These are phyloP conservation scores for Cynodonichthys magdalenae DNA, from an alignment of 2,797 vertebrate species.

Conservation along the genomic window DNA sequence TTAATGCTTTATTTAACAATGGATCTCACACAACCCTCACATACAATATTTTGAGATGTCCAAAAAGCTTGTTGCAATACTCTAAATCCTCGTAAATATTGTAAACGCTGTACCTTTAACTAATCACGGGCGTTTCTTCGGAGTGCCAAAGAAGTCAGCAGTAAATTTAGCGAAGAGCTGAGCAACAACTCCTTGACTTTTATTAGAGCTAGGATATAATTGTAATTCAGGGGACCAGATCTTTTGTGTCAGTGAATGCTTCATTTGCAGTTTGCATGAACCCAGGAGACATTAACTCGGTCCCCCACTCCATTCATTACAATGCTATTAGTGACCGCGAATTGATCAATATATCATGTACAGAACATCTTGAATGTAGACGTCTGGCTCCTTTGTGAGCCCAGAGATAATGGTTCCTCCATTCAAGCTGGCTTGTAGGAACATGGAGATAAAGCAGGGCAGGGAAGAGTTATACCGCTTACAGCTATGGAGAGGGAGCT, in stretches of 20 bases:
- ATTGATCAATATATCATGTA: slow-evolving; percentile 97
- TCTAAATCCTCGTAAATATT: slow-evolving; percentile 9
- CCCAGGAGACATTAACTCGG: slow-evolving; percentile 88
- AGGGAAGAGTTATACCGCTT: slow-evolving; percentile 87
- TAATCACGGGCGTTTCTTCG: slow-evolving; percentile 61
- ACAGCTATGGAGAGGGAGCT: slow-evolving; percentile 83
- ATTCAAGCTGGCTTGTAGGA: slow-evolving; percentile 95
- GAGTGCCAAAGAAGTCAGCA: slow-evolving; percentile 72
- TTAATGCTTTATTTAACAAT: slow-evolving; percentile 15
- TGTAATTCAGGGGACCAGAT: slow-evolving; percentile 86
- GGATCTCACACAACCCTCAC: slow-evolving; percentile 13
- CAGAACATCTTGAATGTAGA: slow-evolving; percentile 93
- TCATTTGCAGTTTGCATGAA: slow-evolving; percentile 88
- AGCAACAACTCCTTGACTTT: slow-evolving; percentile 85
- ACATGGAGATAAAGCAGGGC: slow-evolving; percentile 93
- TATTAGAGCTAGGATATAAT: slow-evolving; percentile 88
- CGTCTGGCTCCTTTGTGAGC: slow-evolving; percentile 92
- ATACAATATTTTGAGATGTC: slow-evolving; percentile 19
- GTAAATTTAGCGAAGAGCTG: slow-evolving; percentile 85
- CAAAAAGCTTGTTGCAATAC: slow-evolving; percentile 17
- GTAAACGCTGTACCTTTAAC: slow-evolving; percentile 37
- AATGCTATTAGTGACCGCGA: slow-evolving; percentile 88
- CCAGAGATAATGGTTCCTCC: slow-evolving; percentile 93
- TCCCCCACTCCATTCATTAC: slow-evolving; percentile 88
- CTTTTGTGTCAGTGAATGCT: slow-evolving; percentile 87